A percentile compares a stretch with the other conserved stretches of the same genome.
These are phyloP conservation scores for Sarcophilus harrisii DNA, from an alignment of 2,797 vertebrate species.

Conservation along the genomic window DNA sequence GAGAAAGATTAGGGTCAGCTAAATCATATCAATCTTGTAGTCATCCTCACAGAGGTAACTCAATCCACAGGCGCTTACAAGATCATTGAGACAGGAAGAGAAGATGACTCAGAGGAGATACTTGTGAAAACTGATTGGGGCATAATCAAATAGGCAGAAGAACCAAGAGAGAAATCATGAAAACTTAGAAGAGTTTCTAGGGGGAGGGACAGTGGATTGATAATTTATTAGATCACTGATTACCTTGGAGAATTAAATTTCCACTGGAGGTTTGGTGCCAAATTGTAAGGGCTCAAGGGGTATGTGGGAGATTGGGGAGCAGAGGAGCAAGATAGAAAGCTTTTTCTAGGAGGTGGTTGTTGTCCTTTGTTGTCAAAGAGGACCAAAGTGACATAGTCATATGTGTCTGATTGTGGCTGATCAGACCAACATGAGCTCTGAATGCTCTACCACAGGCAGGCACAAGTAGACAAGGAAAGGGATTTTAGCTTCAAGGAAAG, in stretches of 20 bases:
- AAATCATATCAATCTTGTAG: not conserved
- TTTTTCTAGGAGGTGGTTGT: not conserved
- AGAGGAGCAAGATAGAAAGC: not conserved
- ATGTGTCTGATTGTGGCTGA: not conserved
- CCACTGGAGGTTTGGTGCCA: not conserved
- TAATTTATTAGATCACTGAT: not conserved
- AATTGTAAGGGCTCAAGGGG: not conserved
- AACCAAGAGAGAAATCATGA: not conserved
- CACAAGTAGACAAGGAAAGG: not conserved
- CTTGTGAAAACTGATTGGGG: not conserved
- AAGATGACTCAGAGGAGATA: not conserved
- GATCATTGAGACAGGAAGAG: not conserved
- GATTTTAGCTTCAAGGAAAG: not conserved
- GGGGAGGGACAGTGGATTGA: not conserved
- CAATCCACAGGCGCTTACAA: not conserved
- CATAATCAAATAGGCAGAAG: not conserved
- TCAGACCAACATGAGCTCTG: not conserved
- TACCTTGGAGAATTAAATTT: not conserved
- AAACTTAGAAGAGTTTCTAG: not conserved
- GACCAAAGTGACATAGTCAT: not conserved
- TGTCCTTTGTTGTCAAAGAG: not conserved
- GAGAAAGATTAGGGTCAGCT: not conserved
- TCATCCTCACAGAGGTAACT: not conserved
- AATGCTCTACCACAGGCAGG: not conserved
- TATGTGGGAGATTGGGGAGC: not conserved